Base-by-base conservation (phyloP, 2,113 vertebrate species). In the Saguinus midas region DNA sequence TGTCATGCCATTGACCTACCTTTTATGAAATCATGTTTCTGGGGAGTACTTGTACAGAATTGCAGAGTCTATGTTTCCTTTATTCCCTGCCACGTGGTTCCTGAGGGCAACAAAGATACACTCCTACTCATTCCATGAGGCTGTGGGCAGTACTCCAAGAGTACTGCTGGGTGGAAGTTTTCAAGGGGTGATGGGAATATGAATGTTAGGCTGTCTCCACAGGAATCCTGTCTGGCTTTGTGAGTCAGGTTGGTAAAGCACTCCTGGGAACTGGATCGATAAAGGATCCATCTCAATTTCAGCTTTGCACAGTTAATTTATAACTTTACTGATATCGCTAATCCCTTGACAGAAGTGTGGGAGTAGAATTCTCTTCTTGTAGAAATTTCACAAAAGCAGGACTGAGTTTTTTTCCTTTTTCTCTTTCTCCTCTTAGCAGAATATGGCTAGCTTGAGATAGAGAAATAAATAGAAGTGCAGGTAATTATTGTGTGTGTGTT, bases 221-320 rank as follows among this genome's bases (percentile, higher is more conserved):
- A 12, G 75, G 14, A 40, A 0, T 58, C 85, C 64, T 48, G 25
- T 68, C 37, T 8, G n/a, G 18, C 20, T 95, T 85, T 58, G 27
- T 89, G 87, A 87, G 12, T 57, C 96, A 35, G 75, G 12, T 76
- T 61, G 37, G 90, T 70, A 95, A 94, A 96, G 50, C 25, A 11
- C 94, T 73, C 45, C 14, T 50, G 45, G 76, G 37, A 64, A 8
- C 27, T 17, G 70, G 94, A 68, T 94, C 91, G n/a, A 93, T 96
- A 0, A 27, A 57, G 37, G 37, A 29, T 35, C 92, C 2, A 3
- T 95, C 55, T 96, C 73, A 84, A 55, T 96, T 78, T 32, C 6
- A 52, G 21, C 17, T 75, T 89, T 61, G 27, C 76, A 78, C 85
- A 70, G 55, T 97, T 97, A 76, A 96, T 97, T 95, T 93, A 75